Evolutionary conservation across 2,113 vertebrate species (phyloP).

Genomic region (Crotalus viridis): DNA sequence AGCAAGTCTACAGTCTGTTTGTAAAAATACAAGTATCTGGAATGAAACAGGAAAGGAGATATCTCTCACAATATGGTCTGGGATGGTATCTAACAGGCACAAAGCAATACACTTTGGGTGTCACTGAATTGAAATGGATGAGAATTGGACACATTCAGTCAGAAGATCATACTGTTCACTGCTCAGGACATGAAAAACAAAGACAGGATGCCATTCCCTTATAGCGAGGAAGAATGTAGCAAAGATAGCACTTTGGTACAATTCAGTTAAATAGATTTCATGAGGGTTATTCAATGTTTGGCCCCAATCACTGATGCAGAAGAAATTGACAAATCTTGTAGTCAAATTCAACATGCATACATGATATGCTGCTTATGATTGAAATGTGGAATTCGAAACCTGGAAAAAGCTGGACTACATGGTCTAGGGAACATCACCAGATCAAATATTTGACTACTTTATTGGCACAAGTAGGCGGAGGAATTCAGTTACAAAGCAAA

Average conservation of each 20-base stretch:
- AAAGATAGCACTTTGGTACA: not conserved
- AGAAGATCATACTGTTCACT: not conserved
- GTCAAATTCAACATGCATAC: not conserved
- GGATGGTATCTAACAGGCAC: not conserved
- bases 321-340: not conserved
- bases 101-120: not conserved
- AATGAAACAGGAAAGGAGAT: constrained; percentile 52
- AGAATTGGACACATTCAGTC: not conserved
- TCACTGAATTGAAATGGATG: not conserved
- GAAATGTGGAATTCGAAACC: not conserved
- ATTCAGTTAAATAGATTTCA: not conserved
- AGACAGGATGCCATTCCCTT: not conserved
- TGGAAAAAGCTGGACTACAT: not conserved
- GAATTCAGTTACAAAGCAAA: not conserved
- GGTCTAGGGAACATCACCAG: not conserved
- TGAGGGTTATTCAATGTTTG: not conserved
- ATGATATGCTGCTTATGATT: not conserved
- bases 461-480: not conserved
- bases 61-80: constrained; percentile 33
- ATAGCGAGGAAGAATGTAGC: not conserved
- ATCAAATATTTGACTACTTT: not conserved
- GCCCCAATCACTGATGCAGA: not conserved
- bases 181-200: not conserved
- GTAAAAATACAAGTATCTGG: constrained; percentile 83
- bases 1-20: constrained; percentile 77